Base-by-base conservation (phyloP, 2,888 invertebrate genomes). In the Amphipoea oculea region DNA sequence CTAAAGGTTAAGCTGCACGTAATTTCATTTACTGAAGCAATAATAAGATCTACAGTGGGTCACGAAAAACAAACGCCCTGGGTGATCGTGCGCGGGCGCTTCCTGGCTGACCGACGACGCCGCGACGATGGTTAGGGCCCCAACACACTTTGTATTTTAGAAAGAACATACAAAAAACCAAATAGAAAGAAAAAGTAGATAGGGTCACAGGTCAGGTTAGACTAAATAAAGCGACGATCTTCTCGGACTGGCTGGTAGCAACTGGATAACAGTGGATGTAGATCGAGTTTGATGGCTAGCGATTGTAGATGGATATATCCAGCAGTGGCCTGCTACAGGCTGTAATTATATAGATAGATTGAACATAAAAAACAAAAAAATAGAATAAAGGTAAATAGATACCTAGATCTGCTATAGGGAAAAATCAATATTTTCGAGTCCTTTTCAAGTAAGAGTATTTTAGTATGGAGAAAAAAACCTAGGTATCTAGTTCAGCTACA, bases 31-130 rank as follows among this genome's bases (percentile, higher is more conserved):
- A 79, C 83, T 82, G 76, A 73, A 73, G 83, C 76, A 88, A 88
- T 81, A 89, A 78, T 88, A 83, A 89, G 84, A 85, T 86, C 86
- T 84, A 80, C 78, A 90, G 88, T 91, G 89, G 91, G 91, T 93
- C 92, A 94, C 93, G 93, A 91, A 91, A 91, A 91, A 91, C 89
- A 80, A 87, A 89, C 86, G 92, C 93, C 91, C 73, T 68, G 71
- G 89, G 92, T 90, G 87, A 89, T 91, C 91, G 91, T 91, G 90
- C 89, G 84, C 86, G 75, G 73, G 79, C 79, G 84, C 85, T 90
- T 90, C 90, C 88, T 87, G 81, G 71, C 76, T 83, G 80, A 80
- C 85, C 82, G 75, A 72, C 80, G 78, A 82, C 57, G 67, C 48
- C 4, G 70, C 51, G 63, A 65, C 78, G 72, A 67, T 67, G 23